Percentiles rank a stretch among this genome's conserved stretches.
Conservation (phyloP, 2,113 vertebrate species). For the Cheirogaleus medius region DNA sequence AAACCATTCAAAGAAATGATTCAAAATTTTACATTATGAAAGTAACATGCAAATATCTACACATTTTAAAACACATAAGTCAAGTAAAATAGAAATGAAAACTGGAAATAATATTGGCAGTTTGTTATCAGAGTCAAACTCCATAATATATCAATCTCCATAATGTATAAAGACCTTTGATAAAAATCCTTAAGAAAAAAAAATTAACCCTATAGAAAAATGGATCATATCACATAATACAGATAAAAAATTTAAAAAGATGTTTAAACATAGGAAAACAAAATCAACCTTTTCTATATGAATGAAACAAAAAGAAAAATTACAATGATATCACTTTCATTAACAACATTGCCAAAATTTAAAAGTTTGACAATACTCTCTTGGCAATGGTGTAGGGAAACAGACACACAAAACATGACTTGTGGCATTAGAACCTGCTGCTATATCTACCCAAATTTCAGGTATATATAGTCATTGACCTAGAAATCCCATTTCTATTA, state of each 20-base stretch:
- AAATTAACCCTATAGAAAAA: not conserved
- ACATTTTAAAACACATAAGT: not conserved
- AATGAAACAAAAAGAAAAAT: not conserved
- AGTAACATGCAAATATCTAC: not conserved
- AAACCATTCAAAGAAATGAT: not conserved
- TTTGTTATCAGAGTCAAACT: not conserved
- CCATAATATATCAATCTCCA: not conserved
- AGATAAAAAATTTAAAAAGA: not conserved
- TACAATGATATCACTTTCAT: not conserved
- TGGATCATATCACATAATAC: not conserved
- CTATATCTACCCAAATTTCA: not conserved
- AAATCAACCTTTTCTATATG: not conserved
- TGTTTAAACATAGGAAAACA: not conserved
- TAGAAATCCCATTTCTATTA: not conserved
- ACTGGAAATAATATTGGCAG: not conserved
- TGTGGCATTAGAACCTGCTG: not conserved
- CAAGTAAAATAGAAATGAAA: not conserved
- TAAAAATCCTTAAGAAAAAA: not conserved
- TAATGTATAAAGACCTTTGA: not conserved
- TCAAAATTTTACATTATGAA: not conserved
- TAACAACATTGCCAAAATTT: not conserved
- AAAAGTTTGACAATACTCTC: not conserved
- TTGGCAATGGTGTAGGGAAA: not conserved
- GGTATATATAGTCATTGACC: not conserved
- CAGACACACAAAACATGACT: not conserved